A percentile compares a stretch with the other conserved stretches of the same genome.
Evolutionary conservation across 2,113 vertebrate species (phyloP).

Genomic region (Sphaerodactylus townsendi): DNA sequence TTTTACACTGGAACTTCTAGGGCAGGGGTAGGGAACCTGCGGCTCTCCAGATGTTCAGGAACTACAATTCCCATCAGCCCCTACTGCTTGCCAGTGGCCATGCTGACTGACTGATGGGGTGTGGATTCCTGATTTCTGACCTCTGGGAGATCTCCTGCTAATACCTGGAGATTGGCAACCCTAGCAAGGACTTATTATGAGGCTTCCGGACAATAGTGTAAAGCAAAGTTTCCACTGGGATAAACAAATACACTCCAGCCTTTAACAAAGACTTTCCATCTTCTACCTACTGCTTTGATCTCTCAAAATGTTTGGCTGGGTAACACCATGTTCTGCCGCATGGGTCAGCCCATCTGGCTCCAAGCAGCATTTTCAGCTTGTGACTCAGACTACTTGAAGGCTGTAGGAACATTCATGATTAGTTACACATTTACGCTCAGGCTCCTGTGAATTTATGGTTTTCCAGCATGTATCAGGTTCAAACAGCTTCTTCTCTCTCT

Average conservation of each 20-base stretch:
- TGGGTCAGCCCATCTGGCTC: constrained; percentile 51
- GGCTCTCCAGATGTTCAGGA: too few species aligned
- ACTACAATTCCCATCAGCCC: too few species aligned
- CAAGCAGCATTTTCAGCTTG: constrained; percentile 40
- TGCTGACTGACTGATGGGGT: too few species aligned
- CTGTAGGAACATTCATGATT: constrained; percentile 49
- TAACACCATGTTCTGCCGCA: neutral
- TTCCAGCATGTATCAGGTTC: constrained; percentile 31
- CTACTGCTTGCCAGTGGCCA: too few species aligned
- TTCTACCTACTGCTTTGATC: constrained; percentile 49
- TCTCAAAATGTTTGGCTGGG: constrained; percentile 28
- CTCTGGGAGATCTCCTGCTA: too few species aligned
- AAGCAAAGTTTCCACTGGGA: constrained; percentile 9
- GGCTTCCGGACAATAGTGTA: constrained; percentile 27
- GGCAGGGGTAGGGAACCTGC: too few species aligned
- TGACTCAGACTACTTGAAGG: constrained; percentile 22
- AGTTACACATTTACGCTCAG: constrained; percentile 49
- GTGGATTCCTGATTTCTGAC: too few species aligned
- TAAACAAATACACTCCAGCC: constrained; percentile 16
- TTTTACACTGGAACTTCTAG: too few species aligned
- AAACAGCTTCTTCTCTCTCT: constrained; percentile 8
- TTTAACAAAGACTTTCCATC: constrained; percentile 30
- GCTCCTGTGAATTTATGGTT: constrained; percentile 23
- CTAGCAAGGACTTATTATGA: neutral
- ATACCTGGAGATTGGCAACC: too few species aligned